Evolutionary conservation across 2,797 vertebrate genomes (phyloP), one percentile per base, ranked within the genome.

Genomic region (Coccyzus lansbergi): DNA sequence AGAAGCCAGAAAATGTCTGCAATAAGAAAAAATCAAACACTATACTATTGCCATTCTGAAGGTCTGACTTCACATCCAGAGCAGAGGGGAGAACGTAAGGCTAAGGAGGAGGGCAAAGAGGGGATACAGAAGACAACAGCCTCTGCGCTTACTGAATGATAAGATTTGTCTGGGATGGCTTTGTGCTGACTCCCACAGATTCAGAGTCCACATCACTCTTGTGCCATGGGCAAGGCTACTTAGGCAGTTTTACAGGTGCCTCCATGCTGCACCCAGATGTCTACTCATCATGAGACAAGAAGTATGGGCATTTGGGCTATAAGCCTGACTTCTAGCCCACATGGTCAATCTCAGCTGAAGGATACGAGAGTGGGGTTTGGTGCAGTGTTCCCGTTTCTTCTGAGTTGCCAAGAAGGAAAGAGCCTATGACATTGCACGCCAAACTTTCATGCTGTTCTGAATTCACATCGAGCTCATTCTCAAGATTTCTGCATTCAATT

Each of bases 401-500:
- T 11, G 29, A 53, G 26, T 8, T 24, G 31, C 38, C 28, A 26
- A 33, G 22, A 0, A 1, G 20, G 25, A 18, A 65, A 40, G 24
- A 44, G 11, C 8, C 48, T 74, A 16, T 1, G 2, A 4, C 33
- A n/a, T 25, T 2, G 6, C 60, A 46, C 10, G 18, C 18, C 62
- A 40, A 64, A 83, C 36, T 52, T 52, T 20, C 56, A 75, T 16
- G 2, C 64, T 52, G 56, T 44, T 56, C 15, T 65, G 52, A 89
- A 69, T 62, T 88, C 75, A 65, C 36, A 4, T 52, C 2, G 6
- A 79, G 31, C 75, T 80, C 49, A 7, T 76, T 44, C 76, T 94
- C 71, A 67, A 40, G 58, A 92, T 88, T 96, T 72, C 72, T 90
- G 42, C 67, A 94, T 95, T 96, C 89, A 93, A 20, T 96, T 93